phyloP scores from a whole-genome alignment of 2,888 invertebrate species.

The Pristionchus exspectatus region DNA sequence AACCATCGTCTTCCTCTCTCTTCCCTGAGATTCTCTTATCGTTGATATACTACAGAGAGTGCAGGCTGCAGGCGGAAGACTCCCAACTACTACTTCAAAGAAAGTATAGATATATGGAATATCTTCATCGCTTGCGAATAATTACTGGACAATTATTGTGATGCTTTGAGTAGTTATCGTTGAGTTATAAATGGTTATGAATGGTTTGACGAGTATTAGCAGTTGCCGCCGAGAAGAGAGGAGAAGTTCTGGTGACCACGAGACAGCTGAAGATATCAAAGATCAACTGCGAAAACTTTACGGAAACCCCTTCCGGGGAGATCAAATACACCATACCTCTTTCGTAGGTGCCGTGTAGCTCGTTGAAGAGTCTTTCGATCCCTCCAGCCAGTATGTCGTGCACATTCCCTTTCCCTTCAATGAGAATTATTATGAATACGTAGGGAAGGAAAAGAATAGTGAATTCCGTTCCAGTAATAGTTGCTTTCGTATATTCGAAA shows the following conservation, averaged over 20 bases:
- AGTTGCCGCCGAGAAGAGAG: neutral
- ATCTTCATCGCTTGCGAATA: neutral
- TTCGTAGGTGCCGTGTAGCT: neutral
- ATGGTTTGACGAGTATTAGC: neutral
- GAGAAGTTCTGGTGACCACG: neutral
- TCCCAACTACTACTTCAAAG: too few relatives aligned
- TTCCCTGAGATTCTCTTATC: too few relatives aligned
- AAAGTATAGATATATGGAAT: too few relatives aligned
- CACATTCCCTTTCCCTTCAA: conserved; percentile 75
- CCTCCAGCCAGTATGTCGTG: conserved; percentile 76
- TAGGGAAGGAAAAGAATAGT: too few relatives aligned
- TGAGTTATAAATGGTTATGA: too few relatives aligned
- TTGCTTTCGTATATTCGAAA: neutral
- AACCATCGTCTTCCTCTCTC: too few relatives aligned
- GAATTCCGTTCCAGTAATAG: neutral
- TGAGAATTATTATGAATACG: too few relatives aligned
- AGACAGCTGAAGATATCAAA: neutral
- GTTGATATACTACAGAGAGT: too few relatives aligned
- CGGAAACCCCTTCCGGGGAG: too few relatives aligned
- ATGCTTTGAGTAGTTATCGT: too few relatives aligned
- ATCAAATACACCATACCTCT: neutral
- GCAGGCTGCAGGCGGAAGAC: too few relatives aligned
- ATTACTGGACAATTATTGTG: neutral
- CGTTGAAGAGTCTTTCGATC: conserved; percentile 58
- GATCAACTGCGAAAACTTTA: neutral